Evolutionary conservation across 1,140 invertebrate genomes (phyloP), one percentile per base, ranked within the genome.

Genomic region (Parasteatoda tepidariorum): DNA sequence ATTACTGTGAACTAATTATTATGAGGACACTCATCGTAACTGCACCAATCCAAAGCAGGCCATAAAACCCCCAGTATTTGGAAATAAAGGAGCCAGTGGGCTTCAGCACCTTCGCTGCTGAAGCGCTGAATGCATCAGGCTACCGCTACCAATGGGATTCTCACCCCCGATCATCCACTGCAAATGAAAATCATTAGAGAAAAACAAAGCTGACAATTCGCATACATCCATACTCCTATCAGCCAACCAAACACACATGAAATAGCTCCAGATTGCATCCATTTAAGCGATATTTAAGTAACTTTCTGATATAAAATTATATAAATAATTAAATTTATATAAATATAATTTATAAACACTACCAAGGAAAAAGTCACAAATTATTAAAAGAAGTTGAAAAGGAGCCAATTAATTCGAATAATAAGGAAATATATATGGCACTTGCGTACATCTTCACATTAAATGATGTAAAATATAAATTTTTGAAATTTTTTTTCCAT

Each of bases 131-230:
- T 48, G 41, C 54, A 34, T 78, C 75, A 30, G 75, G 5, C 41
- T 61, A 71, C 15, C 33, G 67, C 76, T 57, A 26, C 55, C 22
- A 18, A 59, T 22, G 24, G 54, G 75, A 26, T 48, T 48, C 1
- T 18, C 38, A 13, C 18, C 62, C 22, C 55, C 54, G 38, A 24
- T 82, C 78, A 82, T 61, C 78, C 78, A 82, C 78, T 82, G 78
- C 31, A 82, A 82, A 70, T 82, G 78, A 82, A 82, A 82, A 71
- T 71, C 78, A 82, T 82, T 82, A 82, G 78, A 82, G 78, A 82
- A 82, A 22, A 82, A 82, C 78, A 71, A 71, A 70, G 24, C 54
- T 82, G n/a, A 71, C 55, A 82, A 34, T 28, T 30, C 57, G 38
- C 57, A 54, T 55, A 31, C 78, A 70, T 41, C 38, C 78, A 38